Evolutionary conservation across 2,113 vertebrate genomes (phyloP), one percentile per base, ranked within the genome.

Genomic region (Macquaria australasica): DNA sequence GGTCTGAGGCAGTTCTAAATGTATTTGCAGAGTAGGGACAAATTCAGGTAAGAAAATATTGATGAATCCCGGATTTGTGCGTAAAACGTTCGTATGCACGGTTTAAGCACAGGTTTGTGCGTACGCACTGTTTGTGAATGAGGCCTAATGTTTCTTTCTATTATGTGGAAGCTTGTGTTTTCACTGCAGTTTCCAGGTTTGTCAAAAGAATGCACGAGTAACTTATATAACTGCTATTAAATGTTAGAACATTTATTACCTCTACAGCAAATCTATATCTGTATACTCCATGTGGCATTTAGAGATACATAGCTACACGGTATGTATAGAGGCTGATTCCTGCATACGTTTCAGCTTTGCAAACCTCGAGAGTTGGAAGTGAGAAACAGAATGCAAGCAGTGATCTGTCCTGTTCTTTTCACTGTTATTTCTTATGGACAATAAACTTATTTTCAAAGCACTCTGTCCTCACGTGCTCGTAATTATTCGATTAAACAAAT

Each of bases 341-440:
- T 80, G 50, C 83, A 81, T 50, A 23, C 23, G 72, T 63, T 68
- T 81, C 62, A 73, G 77, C 78, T 69, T 31, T 72, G 66, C 77
- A 89, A 84, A 93, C 59, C 77, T 85, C 48, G 21, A 86, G 77
- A 74, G 79, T 63, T 77, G 86, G 75, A 89, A 82, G 79, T 89
- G 84, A 91, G 80, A 89, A 86, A 84, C 58, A 60, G 85, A 83
- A 84, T 85, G 80, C 88, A 92, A 86, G 77, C 85, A 82, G 89
- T 91, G 88, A 82, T 87, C 77, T 92, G 82, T 89, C 83, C 82
- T 91, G 43, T 91, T 94, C 67, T 93, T 93, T 94, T 91, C 89
- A 94, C 90, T 92, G 93, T 93, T 93, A 86, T 96, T 96, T 96
- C 93, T 93, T 95, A 95, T 93, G 82, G 81, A 94, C 93, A 96